phyloP scores from a whole-genome alignment of 2,888 invertebrate genomes.

The Napeogenes sylphis region DNA sequence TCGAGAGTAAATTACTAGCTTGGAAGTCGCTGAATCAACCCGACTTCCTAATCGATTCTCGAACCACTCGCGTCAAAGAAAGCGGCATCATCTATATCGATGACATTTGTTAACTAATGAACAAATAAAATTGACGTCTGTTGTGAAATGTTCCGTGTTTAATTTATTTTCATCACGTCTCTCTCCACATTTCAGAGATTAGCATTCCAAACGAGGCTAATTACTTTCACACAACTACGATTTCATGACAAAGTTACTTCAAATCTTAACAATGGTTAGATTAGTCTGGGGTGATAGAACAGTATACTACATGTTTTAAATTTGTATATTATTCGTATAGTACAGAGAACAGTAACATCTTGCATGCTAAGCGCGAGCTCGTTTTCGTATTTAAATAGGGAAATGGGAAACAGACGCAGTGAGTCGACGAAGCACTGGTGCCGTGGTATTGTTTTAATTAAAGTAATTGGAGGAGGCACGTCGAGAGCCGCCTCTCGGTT shows the following conservation, averaged over 20 bases:
- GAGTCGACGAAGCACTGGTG: constrained; percentile 72
- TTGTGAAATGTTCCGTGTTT: not conserved
- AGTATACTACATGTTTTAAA: constrained; percentile 15
- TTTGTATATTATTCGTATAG: constrained; percentile 48
- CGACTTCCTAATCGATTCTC: constrained; percentile 71
- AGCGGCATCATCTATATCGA: constrained; percentile 50
- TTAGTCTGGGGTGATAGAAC: not conserved
- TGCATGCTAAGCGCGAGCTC: constrained; percentile 71
- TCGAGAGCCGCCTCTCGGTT: constrained; percentile 67
- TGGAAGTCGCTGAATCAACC: constrained; percentile 73
- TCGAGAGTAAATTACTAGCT: constrained; percentile 76
- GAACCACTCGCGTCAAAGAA: constrained; percentile 55
- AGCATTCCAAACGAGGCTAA: constrained; percentile 22
- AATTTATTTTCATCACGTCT: constrained; percentile 7
- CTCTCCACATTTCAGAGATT: constrained; percentile 16
- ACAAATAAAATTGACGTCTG: not conserved
- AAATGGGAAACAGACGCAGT: constrained; percentile 75
- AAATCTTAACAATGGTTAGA: constrained; percentile 6
- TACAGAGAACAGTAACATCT: constrained; percentile 64
- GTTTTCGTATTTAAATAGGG: constrained; percentile 77
- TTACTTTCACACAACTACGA: not conserved
- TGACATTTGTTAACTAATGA: constrained; percentile 38
- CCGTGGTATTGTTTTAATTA: constrained; percentile 77
- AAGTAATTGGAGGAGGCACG: constrained; percentile 77
- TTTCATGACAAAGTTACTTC: not conserved